Percentiles rank a stretch among this genome's conserved stretches.
Evolutionary conservation across 2,888 invertebrate genomes (phyloP).

Genomic region (Melinaea marsaeus): DNA sequence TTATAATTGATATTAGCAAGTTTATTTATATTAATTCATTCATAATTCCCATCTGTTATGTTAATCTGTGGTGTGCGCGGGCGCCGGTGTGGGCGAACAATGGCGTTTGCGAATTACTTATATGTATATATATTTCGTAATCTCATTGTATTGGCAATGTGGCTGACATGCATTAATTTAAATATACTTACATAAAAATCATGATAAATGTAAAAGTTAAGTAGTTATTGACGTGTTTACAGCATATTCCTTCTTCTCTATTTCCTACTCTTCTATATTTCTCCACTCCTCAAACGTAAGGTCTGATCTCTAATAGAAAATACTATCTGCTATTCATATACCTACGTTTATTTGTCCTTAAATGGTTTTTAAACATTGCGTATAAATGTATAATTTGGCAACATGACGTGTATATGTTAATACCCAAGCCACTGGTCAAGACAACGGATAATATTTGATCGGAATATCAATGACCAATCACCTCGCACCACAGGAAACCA

Average conservation of each 20-base stretch:
- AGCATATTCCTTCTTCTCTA: no score
- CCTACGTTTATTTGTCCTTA: no score
- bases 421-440: neutral
- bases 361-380: no score
- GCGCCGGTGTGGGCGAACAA: constrained; percentile 34
- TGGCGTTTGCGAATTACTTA: constrained; percentile 20
- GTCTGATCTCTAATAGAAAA: no score
- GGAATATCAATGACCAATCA: neutral
- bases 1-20: no score
- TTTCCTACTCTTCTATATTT: no score
- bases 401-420: neutral
- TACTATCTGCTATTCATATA: no score
- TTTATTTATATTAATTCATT: neutral
- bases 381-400: neutral
- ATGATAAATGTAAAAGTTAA: no score
- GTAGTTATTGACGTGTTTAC: no score
- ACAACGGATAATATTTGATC: neutral
- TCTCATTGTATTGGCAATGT: neutral
- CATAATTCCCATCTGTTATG: neutral
- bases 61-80: constrained; percentile 26
- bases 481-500: neutral
- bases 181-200: neutral
- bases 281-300: no score
- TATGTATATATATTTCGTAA: constrained; percentile 4
- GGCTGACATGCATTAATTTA: neutral